Conservation (phyloP, 2,888 invertebrate genomes). For the Epiblema foenella region DNA sequence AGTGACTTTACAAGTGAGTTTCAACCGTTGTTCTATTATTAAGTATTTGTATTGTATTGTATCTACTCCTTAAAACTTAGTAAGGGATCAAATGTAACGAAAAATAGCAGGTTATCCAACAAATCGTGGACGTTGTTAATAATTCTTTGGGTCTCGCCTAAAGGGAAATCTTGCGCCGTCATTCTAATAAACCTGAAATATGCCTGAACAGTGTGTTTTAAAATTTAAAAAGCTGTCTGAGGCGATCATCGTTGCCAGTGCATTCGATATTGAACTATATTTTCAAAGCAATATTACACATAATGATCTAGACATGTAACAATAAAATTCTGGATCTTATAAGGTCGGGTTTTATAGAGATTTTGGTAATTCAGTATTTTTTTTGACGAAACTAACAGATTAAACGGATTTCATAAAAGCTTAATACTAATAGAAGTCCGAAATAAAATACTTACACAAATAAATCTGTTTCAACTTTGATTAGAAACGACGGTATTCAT, state of each 20-base stretch:
- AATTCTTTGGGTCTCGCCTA: constrained; percentile 24
- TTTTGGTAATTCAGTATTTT: no score
- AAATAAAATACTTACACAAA: no score
- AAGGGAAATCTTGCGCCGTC: constrained; percentile 23
- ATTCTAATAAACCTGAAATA: constrained; percentile 23
- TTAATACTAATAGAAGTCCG: no score
- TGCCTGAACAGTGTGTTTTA: constrained; percentile 31
- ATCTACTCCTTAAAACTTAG: not conserved
- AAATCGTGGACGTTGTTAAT: constrained; percentile 12
- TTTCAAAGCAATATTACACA: constrained; percentile 4
- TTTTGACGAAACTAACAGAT: no score
- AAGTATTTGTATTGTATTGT: no score
- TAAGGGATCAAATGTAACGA: not conserved
- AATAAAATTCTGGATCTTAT: no score
- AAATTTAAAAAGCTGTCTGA: constrained; percentile 31
- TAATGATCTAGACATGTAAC: not conserved
- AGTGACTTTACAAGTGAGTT: no score
- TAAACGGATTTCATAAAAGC: no score
- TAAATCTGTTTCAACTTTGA: no score
- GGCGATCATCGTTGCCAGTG: constrained; percentile 27
- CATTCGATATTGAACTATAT: constrained; percentile 31
- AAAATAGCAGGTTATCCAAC: not conserved
- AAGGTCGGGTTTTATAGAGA: no score
- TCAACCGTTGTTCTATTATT: no score
- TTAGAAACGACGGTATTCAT: no score